These are phyloP conservation scores for Callosobruchus maculatus DNA, from an alignment of 2,888 invertebrate species.

Conservation along the genomic window DNA sequence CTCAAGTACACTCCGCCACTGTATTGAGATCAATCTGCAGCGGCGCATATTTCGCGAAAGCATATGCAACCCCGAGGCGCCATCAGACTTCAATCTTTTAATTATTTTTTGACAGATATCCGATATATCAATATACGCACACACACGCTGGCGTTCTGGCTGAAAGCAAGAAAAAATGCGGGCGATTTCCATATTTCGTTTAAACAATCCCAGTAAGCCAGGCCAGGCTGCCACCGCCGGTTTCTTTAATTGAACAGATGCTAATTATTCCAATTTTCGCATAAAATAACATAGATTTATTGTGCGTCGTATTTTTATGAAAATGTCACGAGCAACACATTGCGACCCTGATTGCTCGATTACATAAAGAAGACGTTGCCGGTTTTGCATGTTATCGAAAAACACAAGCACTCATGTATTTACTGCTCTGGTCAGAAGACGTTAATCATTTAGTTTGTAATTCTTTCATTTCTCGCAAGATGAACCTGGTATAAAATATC, in stretches of 20 bases:
- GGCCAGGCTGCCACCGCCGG: too few species aligned
- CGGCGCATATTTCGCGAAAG: neutral
- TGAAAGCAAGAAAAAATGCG: neutral
- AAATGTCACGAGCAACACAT: constrained; percentile 10
- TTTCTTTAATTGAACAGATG: constrained; percentile 11
- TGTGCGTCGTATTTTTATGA: neutral
- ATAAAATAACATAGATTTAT: constrained; percentile 2
- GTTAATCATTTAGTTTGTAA: too few species aligned
- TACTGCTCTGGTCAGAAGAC: too few species aligned
- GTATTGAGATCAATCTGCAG: neutral
- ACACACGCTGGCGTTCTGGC: neutral
- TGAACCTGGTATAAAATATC: too few species aligned
- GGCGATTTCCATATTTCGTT: neutral
- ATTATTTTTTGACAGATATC: neutral
- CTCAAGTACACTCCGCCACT: neutral
- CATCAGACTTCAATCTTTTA: neutral
- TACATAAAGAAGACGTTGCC: neutral
- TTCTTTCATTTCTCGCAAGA: too few species aligned
- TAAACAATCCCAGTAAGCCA: neutral
- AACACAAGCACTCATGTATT: too few species aligned
- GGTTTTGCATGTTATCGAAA: neutral
- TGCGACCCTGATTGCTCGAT: constrained; percentile 6
- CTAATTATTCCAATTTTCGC: constrained; percentile 8
- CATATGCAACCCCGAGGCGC: neutral
- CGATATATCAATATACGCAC: neutral